Evolutionary conservation across 1,140 invertebrate genomes (phyloP), one percentile per base, ranked within the genome.

Genomic region (Pogonus chalceus): DNA sequence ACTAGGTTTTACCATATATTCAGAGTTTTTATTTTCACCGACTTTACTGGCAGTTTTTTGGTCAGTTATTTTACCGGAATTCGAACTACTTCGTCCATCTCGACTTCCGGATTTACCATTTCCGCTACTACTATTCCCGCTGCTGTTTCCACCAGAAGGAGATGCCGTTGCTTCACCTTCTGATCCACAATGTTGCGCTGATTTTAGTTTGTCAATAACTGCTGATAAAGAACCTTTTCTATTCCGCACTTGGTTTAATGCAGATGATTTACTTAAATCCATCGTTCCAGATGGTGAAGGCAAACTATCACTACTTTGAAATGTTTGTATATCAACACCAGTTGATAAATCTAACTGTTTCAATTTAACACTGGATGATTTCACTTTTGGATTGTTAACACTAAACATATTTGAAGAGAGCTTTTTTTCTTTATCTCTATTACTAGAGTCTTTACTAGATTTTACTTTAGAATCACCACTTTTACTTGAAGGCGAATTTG

Each of bases 1-100:
- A 58, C 86, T 88, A 24, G 82, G 83, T 62, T 90, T 90, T 0
- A 90, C 84, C 80, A 89, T 90, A 60, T 92, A 93, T 60, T 92
- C 89, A 1, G 81, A 80, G 64, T 84, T 87, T 70, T 88, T 88
- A 47, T 70, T 75, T 52, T 82, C 81, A 10, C 72, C 73, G 0
- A 76, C 65, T 59, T 77, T 76, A 21, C 69, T 69, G 22, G 71
- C 65, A 35, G 68, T 60, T 68, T 79, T 79, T n/a, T 75, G 71
- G 60, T 80, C 78, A 14, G 69, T 68, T 50, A 72, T 70, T 68
- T 76, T 76, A 50, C 65, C 71, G 2, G 67, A 59, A 58, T 61
- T 64, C 54, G 67, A 68, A 35, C 59, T 55, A 31, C 54, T 56
- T 23, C 43, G 39, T 52, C 65, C 69, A 2, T 47, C 58, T 66